Base-by-base conservation (phyloP, 2,888 invertebrate species). In the Arctia plantaginis region DNA sequence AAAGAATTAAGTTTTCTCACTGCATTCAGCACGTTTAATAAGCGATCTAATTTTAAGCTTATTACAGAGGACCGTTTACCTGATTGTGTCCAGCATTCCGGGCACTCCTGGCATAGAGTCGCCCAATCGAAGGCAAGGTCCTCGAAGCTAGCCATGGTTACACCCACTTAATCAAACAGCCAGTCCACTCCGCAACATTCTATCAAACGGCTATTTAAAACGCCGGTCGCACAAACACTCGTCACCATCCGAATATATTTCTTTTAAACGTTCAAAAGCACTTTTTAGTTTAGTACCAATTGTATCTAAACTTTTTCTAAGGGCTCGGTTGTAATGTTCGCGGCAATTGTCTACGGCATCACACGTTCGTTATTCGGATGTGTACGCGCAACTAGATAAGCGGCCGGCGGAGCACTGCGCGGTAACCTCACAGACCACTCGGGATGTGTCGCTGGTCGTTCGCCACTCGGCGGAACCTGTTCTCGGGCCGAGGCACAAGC, bases 71-170 rank as follows among this genome's bases (percentile, higher is more conserved):
- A 84, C 90, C 88, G 88, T 96, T 96, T 88, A 97, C 97, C 97
- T 94, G 96, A 94, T 47, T 93, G 87, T 51, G 97, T 96, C 97
- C 97, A 97, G 91, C 96, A 96, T 84, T 96, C 96, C 39, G 96
- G 93, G 81, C 96, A 96, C 81, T 97, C 96, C 92, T 96, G 96
- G 89, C 96, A 96, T 74, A 97, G 95, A 90, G 96, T 93, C 83
- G 95, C 95, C 97, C 97, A 97, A 90, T 97, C 97, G 90, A 96
- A 95, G 88, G 96, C 94, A 85, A 97, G 95, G 89, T 97, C 97
- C 87, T 96, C 94, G 90, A 96, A 96, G 90, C 96, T 96, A 87
- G 97, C 97, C 97, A 97, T 97, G 82, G 84, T 85, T 88, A 87
- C 88, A 89, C 87, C 86, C 89, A 87, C 88, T 84, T 76, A 83